Base-by-base conservation (phyloP, 2,888 invertebrate species). In the Drosophila heteroneura region DNA sequence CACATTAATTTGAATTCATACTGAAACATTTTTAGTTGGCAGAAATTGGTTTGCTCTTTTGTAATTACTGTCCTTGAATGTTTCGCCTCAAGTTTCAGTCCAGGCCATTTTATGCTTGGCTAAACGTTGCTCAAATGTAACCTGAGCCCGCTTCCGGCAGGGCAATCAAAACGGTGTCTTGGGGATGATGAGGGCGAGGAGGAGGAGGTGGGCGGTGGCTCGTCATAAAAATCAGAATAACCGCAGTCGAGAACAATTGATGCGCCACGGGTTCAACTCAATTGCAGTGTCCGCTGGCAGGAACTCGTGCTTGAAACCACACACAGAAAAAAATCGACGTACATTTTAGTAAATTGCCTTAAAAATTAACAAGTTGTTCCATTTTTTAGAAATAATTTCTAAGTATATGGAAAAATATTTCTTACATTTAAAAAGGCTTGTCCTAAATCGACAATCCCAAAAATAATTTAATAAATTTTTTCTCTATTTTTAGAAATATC, bases 231-330 rank as follows among this genome's bases (percentile, higher is more conserved):
- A 82, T 85, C 80, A 80, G 66, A 82, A 82, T 47, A 85, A 81
- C 83, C 85, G 74, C 88, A 87, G 81, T 60, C 57, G 63, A 47
- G 16, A 65, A 69, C 77, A 82, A 79, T 82, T 80, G 85, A 83
- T 85, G 85, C 76, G 85, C 85, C 85, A 85, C 88, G 85, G 88
- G 88, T 76, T 74, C 76, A 74, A 83, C 86, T 85, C 89, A 83
- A 88, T 85, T 88, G 84, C 84, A 88, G 80, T 47, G 83, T 57
- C 75, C 68, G 63, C 72, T 57, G 47, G 52, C 61, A 58, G 64
- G 58, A 60, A 70, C 68, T 70, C 81, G 72, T 73, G 79, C 64
- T 61, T 54, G 70, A 47, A 51, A 44, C 66, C 59, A 26, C 47
- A 47, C 47, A 26, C 9, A 9, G 26, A 47, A 47, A 26, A 26